Evolutionary conservation across 1,140 invertebrate genomes (phyloP).

Genomic region (Sinonovacula constricta): DNA sequence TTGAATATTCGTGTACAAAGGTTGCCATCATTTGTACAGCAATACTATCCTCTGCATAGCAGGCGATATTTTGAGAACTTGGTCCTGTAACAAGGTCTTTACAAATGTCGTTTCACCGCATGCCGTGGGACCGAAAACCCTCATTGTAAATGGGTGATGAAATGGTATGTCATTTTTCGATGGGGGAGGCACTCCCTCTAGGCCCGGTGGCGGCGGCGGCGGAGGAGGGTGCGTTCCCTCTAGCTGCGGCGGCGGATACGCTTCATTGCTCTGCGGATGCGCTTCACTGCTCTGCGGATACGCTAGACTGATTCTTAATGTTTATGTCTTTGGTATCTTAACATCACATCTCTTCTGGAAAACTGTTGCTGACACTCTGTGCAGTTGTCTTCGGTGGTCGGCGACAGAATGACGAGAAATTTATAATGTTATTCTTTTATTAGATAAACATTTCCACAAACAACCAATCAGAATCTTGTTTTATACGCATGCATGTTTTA

Average conservation of each 20-base stretch:
- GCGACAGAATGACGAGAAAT: neutral
- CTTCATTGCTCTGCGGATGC: neutral
- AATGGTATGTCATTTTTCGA: neutral
- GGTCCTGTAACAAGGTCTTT: too few relatives aligned
- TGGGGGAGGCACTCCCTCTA: neutral
- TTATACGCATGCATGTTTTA: constrained; percentile 3
- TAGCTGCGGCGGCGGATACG: neutral
- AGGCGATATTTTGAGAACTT: too few relatives aligned
- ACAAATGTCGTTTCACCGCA: too few relatives aligned
- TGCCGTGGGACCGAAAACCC: neutral
- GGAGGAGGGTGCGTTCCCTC: neutral
- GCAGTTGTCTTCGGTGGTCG: neutral
- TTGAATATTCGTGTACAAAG: too few relatives aligned
- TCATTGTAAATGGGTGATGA: neutral
- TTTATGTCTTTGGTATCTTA: constrained; percentile 9
- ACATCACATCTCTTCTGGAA: constrained; percentile 19
- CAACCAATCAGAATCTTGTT: neutral
- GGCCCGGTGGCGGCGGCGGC: neutral
- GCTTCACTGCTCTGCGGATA: neutral
- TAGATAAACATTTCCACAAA: neutral
- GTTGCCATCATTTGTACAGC: too few relatives aligned
- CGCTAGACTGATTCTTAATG: neutral
- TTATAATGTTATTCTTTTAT: neutral
- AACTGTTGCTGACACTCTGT: neutral
- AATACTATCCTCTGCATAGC: too few relatives aligned